Percentiles rank a stretch among this genome's conserved stretches.
Evolutionary conservation across 1,140 invertebrate species (phyloP).

Genomic region (Episyrphus balteatus): DNA sequence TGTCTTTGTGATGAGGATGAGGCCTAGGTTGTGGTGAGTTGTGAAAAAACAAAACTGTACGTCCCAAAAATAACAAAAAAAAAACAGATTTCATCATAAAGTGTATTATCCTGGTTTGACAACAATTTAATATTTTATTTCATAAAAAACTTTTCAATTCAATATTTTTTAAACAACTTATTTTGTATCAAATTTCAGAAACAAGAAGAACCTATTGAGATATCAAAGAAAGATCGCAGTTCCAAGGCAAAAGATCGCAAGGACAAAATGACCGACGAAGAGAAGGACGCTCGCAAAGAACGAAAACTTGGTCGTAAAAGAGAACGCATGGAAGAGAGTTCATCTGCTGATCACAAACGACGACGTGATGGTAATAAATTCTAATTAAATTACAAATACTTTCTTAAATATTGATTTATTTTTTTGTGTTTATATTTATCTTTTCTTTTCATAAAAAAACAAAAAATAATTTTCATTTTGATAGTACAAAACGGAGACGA

Average conservation of each 20-base stretch:
- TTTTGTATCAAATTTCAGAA: slow-evolving; percentile 26
- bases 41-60: not conserved
- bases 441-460: not conserved
- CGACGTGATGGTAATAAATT: slow-evolving; percentile 55
- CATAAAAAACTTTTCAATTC: not conserved
- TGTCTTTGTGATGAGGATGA: too few relatives aligned
- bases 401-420: slow-evolving; percentile 11
- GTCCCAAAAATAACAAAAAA: not conserved
- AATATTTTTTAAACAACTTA: not conserved
- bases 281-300: slow-evolving; percentile 61
- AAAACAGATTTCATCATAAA: not conserved
- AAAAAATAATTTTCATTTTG: slow-evolving; percentile 7
- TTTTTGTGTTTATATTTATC: not conserved
- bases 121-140: not conserved
- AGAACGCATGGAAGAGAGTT: slow-evolving; percentile 55
- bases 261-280: slow-evolving; percentile 44
- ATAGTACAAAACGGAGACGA: slow-evolving; percentile 34
- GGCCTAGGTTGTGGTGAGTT: not conserved
- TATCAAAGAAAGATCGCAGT: slow-evolving; percentile 56
- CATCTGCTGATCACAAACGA: slow-evolving; percentile 54
- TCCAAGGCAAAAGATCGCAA: slow-evolving; percentile 49
- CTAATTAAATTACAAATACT: slow-evolving; percentile 7
- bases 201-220: slow-evolving; percentile 40
- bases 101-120: too few relatives aligned
- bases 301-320: slow-evolving; percentile 63